phyloP scores from a whole-genome alignment of 2,797 vertebrate species.

The Astyanax mexicanus region DNA sequence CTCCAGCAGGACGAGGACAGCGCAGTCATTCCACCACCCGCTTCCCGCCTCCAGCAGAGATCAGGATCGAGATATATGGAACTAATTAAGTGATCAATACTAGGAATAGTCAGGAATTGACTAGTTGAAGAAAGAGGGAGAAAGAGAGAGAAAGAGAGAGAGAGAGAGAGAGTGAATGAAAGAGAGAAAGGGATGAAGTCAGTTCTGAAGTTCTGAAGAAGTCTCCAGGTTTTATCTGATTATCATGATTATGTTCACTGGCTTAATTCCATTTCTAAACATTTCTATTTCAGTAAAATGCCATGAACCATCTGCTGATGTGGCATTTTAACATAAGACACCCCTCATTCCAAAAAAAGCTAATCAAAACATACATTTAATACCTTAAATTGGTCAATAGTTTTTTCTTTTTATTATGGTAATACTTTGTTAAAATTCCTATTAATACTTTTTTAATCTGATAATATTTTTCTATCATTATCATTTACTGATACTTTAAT shows the following conservation, averaged over 20 bases:
- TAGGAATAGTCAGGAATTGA: slow-evolving; percentile 31
- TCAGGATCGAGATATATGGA: slow-evolving; percentile 40
- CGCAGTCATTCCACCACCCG: slow-evolving; percentile 18
- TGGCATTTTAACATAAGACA: background rate
- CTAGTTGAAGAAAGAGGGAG: background rate
- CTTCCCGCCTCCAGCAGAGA: slow-evolving; percentile 19
- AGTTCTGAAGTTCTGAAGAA: slow-evolving; percentile 17
- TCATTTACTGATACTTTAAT: no score
- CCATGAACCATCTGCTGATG: background rate
- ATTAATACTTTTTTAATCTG: no score
- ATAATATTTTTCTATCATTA: no score
- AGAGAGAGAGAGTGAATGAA: background rate
- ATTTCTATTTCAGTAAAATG: background rate
- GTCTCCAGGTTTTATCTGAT: background rate
- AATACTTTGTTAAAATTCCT: no score
- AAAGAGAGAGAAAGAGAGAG: background rate
- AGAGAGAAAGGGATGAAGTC: slow-evolving; percentile 10
- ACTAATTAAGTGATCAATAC: slow-evolving; percentile 59
- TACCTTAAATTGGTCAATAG: no score
- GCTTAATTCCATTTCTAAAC: background rate
- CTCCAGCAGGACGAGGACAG: slow-evolving; percentile 41
- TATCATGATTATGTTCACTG: background rate
- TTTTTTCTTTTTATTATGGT: no score
- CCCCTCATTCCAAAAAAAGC: no score
- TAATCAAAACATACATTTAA: no score